Percentiles rank a stretch among this genome's conserved stretches.
Conservation (phyloP, 2,113 vertebrate genomes). For the Onychostruthus taczanowskii region DNA sequence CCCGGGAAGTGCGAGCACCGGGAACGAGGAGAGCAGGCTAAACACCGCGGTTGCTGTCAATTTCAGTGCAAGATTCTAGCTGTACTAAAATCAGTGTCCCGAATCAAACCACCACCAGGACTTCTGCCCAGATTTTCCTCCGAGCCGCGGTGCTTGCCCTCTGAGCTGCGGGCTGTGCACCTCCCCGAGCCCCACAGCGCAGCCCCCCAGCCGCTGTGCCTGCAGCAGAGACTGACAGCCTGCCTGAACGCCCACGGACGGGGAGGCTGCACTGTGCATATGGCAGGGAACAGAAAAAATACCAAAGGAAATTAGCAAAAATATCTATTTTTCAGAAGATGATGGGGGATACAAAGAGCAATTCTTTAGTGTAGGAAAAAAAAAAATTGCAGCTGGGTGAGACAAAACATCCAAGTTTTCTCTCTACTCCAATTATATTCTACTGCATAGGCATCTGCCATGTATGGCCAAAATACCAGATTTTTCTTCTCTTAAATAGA, state of each 20-base stretch:
- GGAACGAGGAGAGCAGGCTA: background rate
- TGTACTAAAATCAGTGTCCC: background rate
- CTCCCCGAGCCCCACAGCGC: background rate
- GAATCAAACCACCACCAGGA: rapidly evolving
- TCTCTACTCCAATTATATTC: background rate
- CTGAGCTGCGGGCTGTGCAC: rapidly evolving
- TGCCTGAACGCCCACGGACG: conserved; percentile 22
- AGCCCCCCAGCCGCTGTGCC: background rate
- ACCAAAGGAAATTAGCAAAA: background rate
- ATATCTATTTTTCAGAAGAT: background rate
- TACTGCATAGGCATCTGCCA: background rate
- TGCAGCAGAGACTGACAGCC: conserved; percentile 39
- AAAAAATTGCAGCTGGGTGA: background rate
- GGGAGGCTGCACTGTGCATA: background rate
- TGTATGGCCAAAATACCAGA: background rate
- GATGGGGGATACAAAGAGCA: background rate
- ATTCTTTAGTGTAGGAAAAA: background rate
- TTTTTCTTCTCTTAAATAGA: background rate
- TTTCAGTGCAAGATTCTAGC: background rate
- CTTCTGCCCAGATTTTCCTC: background rate
- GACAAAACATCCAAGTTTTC: background rate
- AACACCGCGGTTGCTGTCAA: rapidly evolving
- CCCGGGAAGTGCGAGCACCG: background rate
- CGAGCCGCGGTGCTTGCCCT: rapidly evolving
- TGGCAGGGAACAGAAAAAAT: background rate